These are phyloP conservation scores for Antedon mediterranea DNA, from an alignment of 53 echinoderm and acorn worm species.

Conservation along the genomic window DNA sequence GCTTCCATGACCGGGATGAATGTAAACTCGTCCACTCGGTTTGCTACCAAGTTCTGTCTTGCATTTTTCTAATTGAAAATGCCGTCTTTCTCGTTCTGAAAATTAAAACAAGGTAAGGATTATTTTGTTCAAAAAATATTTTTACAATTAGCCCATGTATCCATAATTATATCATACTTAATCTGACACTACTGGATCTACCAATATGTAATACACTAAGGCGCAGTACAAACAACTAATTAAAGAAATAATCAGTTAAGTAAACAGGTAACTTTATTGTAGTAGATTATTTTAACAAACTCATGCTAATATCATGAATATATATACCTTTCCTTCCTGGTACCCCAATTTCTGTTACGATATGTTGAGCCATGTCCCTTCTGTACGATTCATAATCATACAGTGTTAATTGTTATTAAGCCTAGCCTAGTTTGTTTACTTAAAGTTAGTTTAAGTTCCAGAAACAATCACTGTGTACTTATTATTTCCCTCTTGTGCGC, in stretches of 20 bases:
- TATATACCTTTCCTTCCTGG: conserved; percentile 56
- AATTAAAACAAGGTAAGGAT: too few relatives aligned
- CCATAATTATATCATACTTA: too few relatives aligned
- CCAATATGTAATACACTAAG: too few relatives aligned
- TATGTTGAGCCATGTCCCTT: conserved; percentile 53
- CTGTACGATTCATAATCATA: neutral
- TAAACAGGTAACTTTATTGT: too few relatives aligned
- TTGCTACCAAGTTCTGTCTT: conserved; percentile 18
- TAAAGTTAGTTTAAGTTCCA: too few relatives aligned
- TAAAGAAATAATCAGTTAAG: too few relatives aligned
- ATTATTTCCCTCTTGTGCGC: neutral
- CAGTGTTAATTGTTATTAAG: neutral
- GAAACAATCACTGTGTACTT: too few relatives aligned
- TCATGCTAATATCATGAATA: too few relatives aligned
- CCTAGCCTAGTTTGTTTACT: neutral
- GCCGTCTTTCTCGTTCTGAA: conserved; percentile 65
- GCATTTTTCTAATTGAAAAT: conserved; percentile 46
- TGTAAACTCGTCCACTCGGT: conserved; percentile 40
- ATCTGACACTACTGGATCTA: too few relatives aligned
- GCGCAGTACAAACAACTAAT: too few relatives aligned
- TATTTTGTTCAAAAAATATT: neutral
- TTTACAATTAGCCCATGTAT: too few relatives aligned
- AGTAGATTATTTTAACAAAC: too few relatives aligned
- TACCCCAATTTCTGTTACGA: conserved; percentile 58
- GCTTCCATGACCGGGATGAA: conserved; percentile 44